Evolutionary conservation across 2,113 vertebrate genomes (phyloP).

Genomic region (Ramphastos sulfuratus): DNA sequence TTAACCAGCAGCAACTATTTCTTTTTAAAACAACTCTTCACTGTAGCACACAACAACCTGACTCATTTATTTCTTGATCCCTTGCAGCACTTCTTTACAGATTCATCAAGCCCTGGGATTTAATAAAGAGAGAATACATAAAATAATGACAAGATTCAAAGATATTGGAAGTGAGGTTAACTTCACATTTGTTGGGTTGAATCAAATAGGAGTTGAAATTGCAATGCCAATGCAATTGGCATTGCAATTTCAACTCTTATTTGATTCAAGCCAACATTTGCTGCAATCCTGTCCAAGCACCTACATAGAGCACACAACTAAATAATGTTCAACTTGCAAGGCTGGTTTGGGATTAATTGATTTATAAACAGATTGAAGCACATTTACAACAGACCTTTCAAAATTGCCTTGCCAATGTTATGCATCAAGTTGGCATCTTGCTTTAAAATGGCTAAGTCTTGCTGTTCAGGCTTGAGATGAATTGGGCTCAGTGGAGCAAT

Average conservation of each 20-base stretch:
- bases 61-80: neutral
- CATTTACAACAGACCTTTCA: constrained; percentile 1
- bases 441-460: constrained; percentile 61
- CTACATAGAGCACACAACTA: neutral
- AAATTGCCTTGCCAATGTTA: constrained; percentile 28
- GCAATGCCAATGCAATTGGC: neutral
- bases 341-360: constrained; percentile 60
- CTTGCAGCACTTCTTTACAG: neutral
- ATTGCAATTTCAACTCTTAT: too few relatives aligned
- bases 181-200: neutral
- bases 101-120: neutral
- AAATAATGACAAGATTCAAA: neutral
- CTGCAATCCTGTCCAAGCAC: neutral
- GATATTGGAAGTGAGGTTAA: neutral
- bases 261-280: neutral
- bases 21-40: neutral
- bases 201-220: neutral
- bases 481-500: constrained; percentile 66
- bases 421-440: constrained; percentile 47
- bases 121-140: neutral
- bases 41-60: neutral
- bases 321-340: constrained; percentile 22
- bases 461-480: constrained; percentile 53
- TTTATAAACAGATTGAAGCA: constrained; percentile 59
- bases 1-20: neutral